Evolutionary conservation across 2,888 invertebrate genomes (phyloP).

Genomic region (Sminthurinus aureus): DNA sequence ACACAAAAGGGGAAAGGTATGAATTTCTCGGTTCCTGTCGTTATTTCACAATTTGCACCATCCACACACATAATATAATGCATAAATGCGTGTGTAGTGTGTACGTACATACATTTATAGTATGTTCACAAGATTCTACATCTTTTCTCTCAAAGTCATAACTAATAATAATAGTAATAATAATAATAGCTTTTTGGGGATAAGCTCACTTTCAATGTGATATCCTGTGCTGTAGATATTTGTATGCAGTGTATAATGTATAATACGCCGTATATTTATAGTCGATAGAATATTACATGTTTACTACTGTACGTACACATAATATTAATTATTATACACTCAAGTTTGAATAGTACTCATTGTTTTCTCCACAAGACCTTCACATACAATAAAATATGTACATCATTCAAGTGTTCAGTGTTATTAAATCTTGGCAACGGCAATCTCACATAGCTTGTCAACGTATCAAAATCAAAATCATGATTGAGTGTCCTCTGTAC

Average conservation of each 20-base stretch:
- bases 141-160: background rate
- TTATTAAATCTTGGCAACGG: conserved; percentile 18
- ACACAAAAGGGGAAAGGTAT: conserved; percentile 45
- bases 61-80: background rate
- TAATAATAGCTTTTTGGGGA: background rate
- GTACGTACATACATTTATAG: background rate
- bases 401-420: no score
- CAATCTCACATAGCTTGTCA: background rate
- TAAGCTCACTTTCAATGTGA: background rate
- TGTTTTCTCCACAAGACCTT: conserved; percentile 3
- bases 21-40: conserved; percentile 38
- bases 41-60: conserved; percentile 12
- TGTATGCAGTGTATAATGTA: no score
- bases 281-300: background rate
- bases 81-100: no score
- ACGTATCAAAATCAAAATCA: conserved; percentile 4
- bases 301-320: background rate
- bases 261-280: no score
- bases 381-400: background rate
- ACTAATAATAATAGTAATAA: background rate
- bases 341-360: background rate
- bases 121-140: background rate
- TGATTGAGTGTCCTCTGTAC: background rate
- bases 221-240: no score
- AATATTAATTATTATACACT: background rate